Evolutionary conservation across 2,113 vertebrate species (phyloP), one percentile per base, ranked within the genome.

Genomic region (Mormyrus iriodes): DNA sequence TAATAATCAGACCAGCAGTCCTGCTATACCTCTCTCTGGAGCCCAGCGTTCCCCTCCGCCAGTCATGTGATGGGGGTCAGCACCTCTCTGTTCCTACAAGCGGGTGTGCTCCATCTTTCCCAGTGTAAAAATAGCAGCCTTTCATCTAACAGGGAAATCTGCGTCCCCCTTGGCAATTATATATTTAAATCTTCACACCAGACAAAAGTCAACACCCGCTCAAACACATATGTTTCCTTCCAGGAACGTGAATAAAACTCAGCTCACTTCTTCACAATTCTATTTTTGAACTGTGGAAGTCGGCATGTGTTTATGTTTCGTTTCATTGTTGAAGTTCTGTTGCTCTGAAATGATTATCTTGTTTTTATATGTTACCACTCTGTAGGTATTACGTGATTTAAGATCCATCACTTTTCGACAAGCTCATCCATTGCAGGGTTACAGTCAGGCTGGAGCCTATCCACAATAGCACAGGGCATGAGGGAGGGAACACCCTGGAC

Each of bases 171-270:
- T 42, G 73, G 35, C 31, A 79, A 79, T 79, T 79, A 42, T 35
- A 79, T 79, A 79, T 79, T 79, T 79, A 79, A 79, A 79, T 79
- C 73, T 79, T 79, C 73, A 79, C 73, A 79, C 35, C 73, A 79
- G 73, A 79, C 73, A 79, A 42, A 35, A 42, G 73, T 79, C 13
- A 79, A 79, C 73, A 42, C 35, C 73, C 73, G 17, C 73, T 8
- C 35, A 79, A 35, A 79, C 73, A 42, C 73, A 79, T 79, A 42
- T 79, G 73, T 17, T 79, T 6, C 35, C 35, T 79, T 31, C 35
- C 35, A 79, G 31, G 17, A 79, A 42, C 10, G 39, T 79, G 73
- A 79, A 79, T 42, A 39, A 7, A 39, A 39, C 73, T 42, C 15
- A 79, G 73, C 35, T 76, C 31, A 39, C 31, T 79, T 79, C 73